Percentiles rank a stretch among this genome's conserved stretches.
These are phyloP conservation scores for Anomalospiza imberbis DNA, from an alignment of 2,797 vertebrate species.

Conservation along the genomic window DNA sequence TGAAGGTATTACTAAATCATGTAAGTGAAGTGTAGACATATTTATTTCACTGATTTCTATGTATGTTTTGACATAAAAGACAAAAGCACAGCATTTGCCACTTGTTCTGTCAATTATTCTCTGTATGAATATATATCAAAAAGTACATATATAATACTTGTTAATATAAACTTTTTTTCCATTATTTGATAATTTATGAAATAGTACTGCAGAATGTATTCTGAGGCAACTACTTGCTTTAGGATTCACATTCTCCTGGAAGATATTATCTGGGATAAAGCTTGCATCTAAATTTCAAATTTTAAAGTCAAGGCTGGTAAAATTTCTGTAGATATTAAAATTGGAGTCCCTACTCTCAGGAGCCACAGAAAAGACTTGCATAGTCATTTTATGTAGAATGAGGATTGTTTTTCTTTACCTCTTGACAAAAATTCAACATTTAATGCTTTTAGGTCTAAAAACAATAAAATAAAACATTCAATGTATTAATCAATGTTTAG, in stretches of 20 bases:
- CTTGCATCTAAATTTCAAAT: background rate
- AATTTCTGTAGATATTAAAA: background rate
- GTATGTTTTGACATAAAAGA: background rate
- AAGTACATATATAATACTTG: background rate
- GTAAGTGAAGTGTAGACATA: background rate
- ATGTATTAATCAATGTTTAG: background rate
- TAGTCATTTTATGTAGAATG: background rate
- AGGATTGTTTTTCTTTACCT: background rate
- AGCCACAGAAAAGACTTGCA: background rate
- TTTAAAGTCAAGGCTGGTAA: background rate
- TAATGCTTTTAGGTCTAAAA: background rate
- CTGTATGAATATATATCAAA: background rate
- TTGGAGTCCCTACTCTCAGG: background rate
- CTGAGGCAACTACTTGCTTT: background rate
- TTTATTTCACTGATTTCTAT: background rate
- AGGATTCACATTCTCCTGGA: background rate
- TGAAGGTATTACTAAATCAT: background rate
- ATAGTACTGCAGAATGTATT: background rate
- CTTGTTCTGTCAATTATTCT: background rate
- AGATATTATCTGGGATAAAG: background rate
- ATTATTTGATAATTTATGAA: background rate
- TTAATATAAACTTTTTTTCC: background rate
- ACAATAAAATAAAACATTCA: background rate
- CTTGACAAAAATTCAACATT: background rate
- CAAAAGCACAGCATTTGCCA: fast-evolving